These are phyloP conservation scores for Leptobrachium leishanense DNA, from an alignment of 2,113 vertebrate genomes.

Conservation along the genomic window DNA sequence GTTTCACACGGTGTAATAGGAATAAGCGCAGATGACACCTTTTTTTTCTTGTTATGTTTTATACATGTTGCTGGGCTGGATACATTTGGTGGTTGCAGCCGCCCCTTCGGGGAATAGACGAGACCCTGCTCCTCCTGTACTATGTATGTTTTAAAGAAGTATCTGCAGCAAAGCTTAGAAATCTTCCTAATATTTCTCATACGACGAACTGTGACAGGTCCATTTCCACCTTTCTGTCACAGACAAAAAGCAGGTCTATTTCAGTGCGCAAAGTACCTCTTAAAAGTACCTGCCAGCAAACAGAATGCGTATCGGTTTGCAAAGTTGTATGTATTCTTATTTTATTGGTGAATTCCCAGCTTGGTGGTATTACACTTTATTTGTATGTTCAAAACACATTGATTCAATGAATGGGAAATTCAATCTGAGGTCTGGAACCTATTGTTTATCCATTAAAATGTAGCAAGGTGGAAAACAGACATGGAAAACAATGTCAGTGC, in stretches of 20 bases:
- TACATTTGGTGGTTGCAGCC: too few relatives aligned
- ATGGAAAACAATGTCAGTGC: neutral
- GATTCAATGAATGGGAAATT: neutral
- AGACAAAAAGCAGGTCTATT: neutral
- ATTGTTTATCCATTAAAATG: neutral
- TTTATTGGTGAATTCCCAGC: constrained; percentile 11
- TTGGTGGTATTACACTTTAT: constrained; percentile 23
- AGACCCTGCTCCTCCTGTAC: too few relatives aligned
- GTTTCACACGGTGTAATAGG: too few relatives aligned
- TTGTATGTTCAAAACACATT: constrained; percentile 9
- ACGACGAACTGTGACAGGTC: neutral
- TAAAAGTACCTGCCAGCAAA: constrained; percentile 32
- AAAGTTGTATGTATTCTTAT: neutral
- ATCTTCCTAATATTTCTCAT: neutral
- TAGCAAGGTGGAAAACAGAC: neutral
- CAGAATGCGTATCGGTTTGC: constrained; percentile 14
- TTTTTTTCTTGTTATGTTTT: too few relatives aligned
- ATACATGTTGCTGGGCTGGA: too few relatives aligned
- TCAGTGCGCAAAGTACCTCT: constrained; percentile 25
- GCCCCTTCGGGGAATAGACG: too few relatives aligned
- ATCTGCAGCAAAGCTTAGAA: too few relatives aligned
- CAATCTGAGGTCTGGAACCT: neutral
- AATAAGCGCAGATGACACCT: too few relatives aligned
- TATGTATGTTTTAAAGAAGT: too few relatives aligned
- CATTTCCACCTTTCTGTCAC: neutral